A percentile compares a stretch with the other conserved stretches of the same genome.
These are phyloP conservation scores for Chalcis sispes DNA, from an alignment of 2,888 invertebrate genomes.

Conservation along the genomic window DNA sequence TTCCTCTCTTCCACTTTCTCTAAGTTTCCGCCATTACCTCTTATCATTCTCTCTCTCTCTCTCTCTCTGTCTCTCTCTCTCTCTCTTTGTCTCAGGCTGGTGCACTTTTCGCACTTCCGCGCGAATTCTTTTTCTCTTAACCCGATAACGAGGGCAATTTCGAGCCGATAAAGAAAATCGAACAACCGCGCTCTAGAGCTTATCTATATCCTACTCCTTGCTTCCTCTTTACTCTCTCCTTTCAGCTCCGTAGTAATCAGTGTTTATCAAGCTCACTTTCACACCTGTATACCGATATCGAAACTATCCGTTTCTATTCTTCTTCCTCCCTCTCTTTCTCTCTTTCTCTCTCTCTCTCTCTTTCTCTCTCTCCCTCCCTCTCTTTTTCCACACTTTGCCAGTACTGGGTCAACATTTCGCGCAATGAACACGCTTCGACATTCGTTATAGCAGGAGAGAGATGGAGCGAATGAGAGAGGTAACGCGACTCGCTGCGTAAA, in stretches of 20 bases:
- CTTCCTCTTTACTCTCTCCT: constrained; percentile 21
- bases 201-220: constrained; percentile 52
- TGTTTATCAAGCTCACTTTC: constrained; percentile 52
- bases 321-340: not conserved
- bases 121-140: constrained; percentile 60
- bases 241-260: constrained; percentile 50
- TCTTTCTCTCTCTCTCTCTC: not conserved
- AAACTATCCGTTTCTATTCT: constrained; percentile 6
- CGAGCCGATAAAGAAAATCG: constrained; percentile 69
- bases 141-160: constrained; percentile 70
- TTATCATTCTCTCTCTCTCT: not conserved
- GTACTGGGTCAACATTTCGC: no score
- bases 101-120: constrained; percentile 21
- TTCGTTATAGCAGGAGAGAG: no score
- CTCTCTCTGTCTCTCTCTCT: not conserved
- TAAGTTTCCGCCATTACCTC: not conserved
- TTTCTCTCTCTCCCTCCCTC: no score
- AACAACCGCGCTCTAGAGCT: constrained; percentile 56
- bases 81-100: constrained; percentile 16
- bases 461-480: no score
- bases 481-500: constrained; percentile 3
- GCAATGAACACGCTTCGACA: no score
- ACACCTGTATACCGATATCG: constrained; percentile 36
- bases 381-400: not conserved
- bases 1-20: not conserved